phyloP scores from a whole-genome alignment of 2,888 invertebrate genomes.

The Rhyacophila evoluta region DNA sequence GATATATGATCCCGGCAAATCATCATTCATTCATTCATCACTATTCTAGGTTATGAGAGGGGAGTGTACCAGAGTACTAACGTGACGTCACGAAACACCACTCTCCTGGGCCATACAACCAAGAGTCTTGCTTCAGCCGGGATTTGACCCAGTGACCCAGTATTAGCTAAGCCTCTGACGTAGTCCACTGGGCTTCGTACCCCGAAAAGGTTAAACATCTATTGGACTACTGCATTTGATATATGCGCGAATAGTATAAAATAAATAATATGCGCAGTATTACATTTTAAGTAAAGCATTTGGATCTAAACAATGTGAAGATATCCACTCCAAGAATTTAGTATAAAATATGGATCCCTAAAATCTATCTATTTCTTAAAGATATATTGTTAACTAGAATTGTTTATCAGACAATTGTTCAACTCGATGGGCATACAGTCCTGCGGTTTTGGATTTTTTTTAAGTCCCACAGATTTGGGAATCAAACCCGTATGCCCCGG shows the following conservation, averaged over 20 bases:
- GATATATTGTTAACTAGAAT: too few relatives aligned
- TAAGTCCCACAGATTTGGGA: too few relatives aligned
- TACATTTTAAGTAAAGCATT: too few relatives aligned
- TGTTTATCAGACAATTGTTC: too few relatives aligned
- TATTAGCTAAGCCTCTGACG: constrained; percentile 48
- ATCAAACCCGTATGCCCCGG: too few relatives aligned
- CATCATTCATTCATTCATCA: constrained; percentile 49
- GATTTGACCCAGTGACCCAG: constrained; percentile 54
- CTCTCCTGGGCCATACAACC: constrained; percentile 25
- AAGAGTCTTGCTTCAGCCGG: constrained; percentile 45
- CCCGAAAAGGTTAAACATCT: neutral
- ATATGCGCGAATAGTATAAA: neutral
- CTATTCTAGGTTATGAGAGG: constrained; percentile 2
- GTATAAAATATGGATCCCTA: too few relatives aligned
- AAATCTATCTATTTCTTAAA: too few relatives aligned
- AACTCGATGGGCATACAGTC: too few relatives aligned
- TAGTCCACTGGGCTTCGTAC: constrained; percentile 39
- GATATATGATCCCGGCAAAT: neutral
- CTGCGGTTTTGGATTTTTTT: too few relatives aligned
- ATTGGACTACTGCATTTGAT: neutral
- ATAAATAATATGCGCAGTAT: too few relatives aligned
- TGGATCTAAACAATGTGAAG: too few relatives aligned
- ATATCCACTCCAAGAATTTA: too few relatives aligned
- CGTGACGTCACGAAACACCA: constrained; percentile 44
- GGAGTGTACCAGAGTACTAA: neutral